phyloP scores from a whole-genome alignment of 2,113 vertebrate species.

The Prunella himalayana region DNA sequence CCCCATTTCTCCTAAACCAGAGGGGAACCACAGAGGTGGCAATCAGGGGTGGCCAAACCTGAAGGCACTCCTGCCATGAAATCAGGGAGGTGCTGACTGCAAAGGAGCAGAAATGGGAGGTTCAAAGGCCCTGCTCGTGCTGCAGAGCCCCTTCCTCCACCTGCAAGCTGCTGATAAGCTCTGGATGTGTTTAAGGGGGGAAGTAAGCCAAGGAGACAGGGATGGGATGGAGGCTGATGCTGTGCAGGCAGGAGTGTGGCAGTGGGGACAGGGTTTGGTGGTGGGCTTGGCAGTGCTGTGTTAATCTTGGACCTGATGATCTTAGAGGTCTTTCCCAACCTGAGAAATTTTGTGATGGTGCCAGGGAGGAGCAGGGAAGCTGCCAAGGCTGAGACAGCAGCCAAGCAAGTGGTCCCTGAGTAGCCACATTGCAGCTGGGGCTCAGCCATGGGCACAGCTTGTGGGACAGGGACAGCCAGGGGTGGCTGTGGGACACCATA shows the following conservation, averaged over 20 bases:
- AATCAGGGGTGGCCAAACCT: neutral
- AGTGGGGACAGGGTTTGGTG: neutral
- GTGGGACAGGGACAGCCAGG: neutral
- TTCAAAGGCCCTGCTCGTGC: neutral
- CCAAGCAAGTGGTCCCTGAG: neutral
- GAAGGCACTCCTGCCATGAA: neutral
- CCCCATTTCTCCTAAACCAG: accelerated
- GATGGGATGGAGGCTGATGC: neutral
- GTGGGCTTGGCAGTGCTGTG: neutral
- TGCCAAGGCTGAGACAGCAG: neutral
- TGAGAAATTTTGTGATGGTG: neutral
- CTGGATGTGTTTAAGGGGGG: neutral
- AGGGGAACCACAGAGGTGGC: neutral
- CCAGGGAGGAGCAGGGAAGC: neutral
- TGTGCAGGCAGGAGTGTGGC: accelerated
- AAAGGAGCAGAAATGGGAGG: neutral
- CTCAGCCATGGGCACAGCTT: accelerated
- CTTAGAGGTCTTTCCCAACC: neutral
- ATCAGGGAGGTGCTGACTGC: neutral
- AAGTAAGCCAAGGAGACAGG: neutral
- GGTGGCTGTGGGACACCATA: accelerated
- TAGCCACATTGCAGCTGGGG: neutral
- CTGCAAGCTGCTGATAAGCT: neutral
- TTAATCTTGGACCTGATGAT: too few species aligned
- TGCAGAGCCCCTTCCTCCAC: neutral